Percentiles rank a stretch among this genome's conserved stretches.
These are phyloP conservation scores for Pogonophryne albipinna DNA, from an alignment of 2,797 vertebrate genomes.

Conservation along the genomic window DNA sequence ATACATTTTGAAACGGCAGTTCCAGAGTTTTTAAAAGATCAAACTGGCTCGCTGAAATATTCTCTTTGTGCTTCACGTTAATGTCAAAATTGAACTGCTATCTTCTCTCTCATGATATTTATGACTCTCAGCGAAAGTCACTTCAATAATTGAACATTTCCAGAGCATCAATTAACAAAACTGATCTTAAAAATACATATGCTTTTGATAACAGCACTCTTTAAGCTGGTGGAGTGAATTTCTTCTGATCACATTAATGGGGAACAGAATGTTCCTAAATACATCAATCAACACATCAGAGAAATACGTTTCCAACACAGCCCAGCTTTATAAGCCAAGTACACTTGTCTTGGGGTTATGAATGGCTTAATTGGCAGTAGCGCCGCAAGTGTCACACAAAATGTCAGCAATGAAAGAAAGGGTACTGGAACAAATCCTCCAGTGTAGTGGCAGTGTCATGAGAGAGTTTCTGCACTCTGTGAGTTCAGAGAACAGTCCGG, in stretches of 20 bases:
- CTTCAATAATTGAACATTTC: constrained; percentile 72
- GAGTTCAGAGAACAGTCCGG: constrained; percentile 50
- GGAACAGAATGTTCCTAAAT: constrained; percentile 51
- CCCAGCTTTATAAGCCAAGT: constrained; percentile 33
- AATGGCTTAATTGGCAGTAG: constrained; percentile 66
- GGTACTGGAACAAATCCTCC: constrained; percentile 52
- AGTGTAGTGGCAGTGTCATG: constrained; percentile 37
- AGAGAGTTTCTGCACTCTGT: constrained; percentile 39
- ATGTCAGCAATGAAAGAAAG: constrained; percentile 61
- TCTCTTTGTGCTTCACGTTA: constrained; percentile 68
- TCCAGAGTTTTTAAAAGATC: constrained; percentile 50
- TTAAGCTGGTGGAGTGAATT: constrained; percentile 21
- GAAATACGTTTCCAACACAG: constrained; percentile 22
- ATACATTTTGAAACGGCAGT: constrained; percentile 55
- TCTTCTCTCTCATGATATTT: constrained; percentile 51
- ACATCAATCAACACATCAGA: constrained; percentile 36
- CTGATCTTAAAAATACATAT: constrained; percentile 70
- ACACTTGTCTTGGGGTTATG: constrained; percentile 41
- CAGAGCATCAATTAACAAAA: constrained; percentile 71
- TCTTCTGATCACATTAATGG: constrained; percentile 49
- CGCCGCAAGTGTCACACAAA: constrained; percentile 49
- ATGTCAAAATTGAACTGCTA: constrained; percentile 48
- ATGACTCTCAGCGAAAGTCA: constrained; percentile 43
- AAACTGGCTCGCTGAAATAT: constrained; percentile 53
- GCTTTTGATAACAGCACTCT: constrained; percentile 42